Evolutionary conservation across 2,888 invertebrate species (phyloP), one percentile per base, ranked within the genome.

Genomic region (Chelonus formosanus): DNA sequence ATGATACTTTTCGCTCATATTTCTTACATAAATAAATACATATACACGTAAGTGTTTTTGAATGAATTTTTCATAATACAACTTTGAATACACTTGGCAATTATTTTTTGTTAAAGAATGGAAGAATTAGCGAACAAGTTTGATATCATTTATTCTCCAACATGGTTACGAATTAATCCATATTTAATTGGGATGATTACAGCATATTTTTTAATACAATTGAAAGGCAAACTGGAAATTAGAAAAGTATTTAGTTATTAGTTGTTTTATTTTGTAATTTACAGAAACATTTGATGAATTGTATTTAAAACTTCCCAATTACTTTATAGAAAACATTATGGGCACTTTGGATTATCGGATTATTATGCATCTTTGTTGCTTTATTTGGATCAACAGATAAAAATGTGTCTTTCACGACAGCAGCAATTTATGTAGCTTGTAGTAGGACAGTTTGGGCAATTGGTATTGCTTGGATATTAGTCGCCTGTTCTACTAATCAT

Each of bases 401-500:
- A 40, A 82, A 86, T 64, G 75, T 88, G 69, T 83, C 87, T 0
- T 78, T 86, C 0, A 65, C 86, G 4, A 71, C 83, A 48, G 84
- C 87, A 5, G 85, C 87, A 0, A 70, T 87, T 5, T 85, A 89
- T 65, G 85, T 86, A 50, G 86, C 86, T 0, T 66, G 87, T 4
- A 86, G 87, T 3, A 85, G 88, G 52, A 83, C 87, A 0, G 77
- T 85, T 20, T 89, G 89, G 86, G 87, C 86, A 2, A 64, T 87
- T 31, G 86, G 88, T 3, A 76, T 89, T 4, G 86, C 86, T 48
- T 89, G 89, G 89, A 77, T 88, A 71, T 79, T 88, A 36, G 79
- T 88, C 7, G 88, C 88, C 53, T 89, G 89, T 73, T 84, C 84
- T 35, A 87, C 87, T 1, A 86, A 87, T 3, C 84, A 88, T 59